These are phyloP conservation scores for Meriones psammophilus DNA, from an alignment of 2,797 vertebrate species.

Conservation along the genomic window DNA sequence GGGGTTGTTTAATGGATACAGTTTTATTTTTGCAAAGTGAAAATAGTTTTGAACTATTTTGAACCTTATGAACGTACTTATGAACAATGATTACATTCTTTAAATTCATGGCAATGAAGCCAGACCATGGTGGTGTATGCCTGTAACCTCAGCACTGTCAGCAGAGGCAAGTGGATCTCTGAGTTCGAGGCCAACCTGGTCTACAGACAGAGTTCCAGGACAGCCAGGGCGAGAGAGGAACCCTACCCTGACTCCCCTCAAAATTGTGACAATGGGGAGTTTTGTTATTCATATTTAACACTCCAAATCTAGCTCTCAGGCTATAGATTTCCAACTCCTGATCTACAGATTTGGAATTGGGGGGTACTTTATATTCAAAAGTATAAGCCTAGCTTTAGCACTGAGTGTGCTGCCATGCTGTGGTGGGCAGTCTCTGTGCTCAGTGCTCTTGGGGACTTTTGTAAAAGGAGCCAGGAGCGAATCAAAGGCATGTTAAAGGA, in stretches of 20 bases:
- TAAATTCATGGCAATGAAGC: background rate
- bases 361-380: background rate
- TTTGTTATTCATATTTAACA: background rate
- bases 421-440: too few relatives aligned
- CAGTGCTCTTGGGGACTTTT: background rate
- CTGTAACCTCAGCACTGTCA: background rate
- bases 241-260: background rate
- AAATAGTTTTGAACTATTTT: background rate
- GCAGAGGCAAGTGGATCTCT: too few relatives aligned
- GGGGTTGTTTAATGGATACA: background rate
- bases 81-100: background rate
- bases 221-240: background rate
- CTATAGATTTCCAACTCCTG: background rate
- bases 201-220: background rate
- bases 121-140: background rate
- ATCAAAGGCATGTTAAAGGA: background rate
- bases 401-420: background rate
- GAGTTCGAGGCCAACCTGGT: background rate
- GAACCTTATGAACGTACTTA: background rate
- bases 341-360: background rate
- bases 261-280: background rate
- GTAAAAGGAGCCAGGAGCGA: too few relatives aligned
- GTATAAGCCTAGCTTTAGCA: background rate
- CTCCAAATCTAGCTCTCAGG: background rate
- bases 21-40: background rate